Evolutionary conservation across 2,888 invertebrate genomes (phyloP), one percentile per base, ranked within the genome.

Genomic region (Pimpla rufipes): DNA sequence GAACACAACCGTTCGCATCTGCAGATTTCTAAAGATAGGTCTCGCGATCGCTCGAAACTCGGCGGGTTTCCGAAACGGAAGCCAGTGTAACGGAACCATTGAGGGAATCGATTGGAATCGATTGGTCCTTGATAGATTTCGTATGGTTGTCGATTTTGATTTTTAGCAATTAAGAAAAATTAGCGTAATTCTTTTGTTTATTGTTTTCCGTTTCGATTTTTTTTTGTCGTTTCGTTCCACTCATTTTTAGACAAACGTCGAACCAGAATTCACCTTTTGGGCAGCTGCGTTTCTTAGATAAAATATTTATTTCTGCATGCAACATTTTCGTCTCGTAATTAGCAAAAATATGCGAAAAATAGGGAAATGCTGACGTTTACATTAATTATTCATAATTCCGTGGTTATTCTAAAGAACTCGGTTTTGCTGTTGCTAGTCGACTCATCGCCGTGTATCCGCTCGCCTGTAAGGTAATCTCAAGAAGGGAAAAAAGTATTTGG

Each of bases 401-500:
- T 8, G 35, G 16, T 16, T n/a, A 16, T 37, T 37, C 1, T 23
- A 35, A 8, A 6, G 13, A 35, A 7, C 5, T n/a, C n/a, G 57
- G 8, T 57, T 57, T 29, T 35, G n/a, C 8, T 10, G 37, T 40
- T 62, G 37, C 35, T 37, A 16, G 37, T 16, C 62, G 40, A 62
- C 37, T n/a, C 1, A 40, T 62, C 37, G 62, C 37, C 18, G 37
- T 2, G 62, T 62, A 16, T 62, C 62, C 18, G 37, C 62, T 62
- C 62, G 40, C 37, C 62, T 62, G 10, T 62, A 10, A 47, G 74
- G 37, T 73, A 23, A 59, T 59, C 29, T 13, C 16, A 35, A 71
- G 52, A 18, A 40, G 52, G 45, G 52, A 55, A 52, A 21, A 29
- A 57, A 42, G 42, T 71, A 52, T 79, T 75, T 82, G 73, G 35